These are phyloP conservation scores for Patella ulyssiponensis DNA, from an alignment of 2,888 invertebrate genomes.

Conservation along the genomic window DNA sequence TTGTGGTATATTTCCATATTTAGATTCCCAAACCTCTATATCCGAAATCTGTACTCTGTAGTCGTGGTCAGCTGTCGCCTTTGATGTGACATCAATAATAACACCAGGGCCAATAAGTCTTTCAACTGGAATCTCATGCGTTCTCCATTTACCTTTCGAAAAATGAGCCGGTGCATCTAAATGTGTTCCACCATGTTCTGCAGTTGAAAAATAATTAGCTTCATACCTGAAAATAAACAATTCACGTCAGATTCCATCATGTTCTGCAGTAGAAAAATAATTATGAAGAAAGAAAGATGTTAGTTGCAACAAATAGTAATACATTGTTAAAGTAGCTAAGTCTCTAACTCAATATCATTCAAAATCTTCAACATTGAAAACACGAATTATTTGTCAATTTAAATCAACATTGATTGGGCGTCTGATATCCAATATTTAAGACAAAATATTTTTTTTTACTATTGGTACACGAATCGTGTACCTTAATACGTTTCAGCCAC, in stretches of 20 bases:
- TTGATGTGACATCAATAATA: conserved; percentile 53
- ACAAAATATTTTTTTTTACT: no score
- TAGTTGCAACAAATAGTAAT: no score
- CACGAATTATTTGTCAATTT: no score
- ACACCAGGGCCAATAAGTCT: conserved; percentile 71
- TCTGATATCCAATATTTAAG: no score
- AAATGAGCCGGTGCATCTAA: conserved; percentile 79
- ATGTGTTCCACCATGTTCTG: conserved; percentile 79
- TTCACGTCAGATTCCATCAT: neutral
- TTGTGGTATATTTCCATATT: conserved; percentile 71
- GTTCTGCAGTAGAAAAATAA: neutral
- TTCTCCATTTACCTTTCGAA: conserved; percentile 72
- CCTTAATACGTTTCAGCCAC: no score
- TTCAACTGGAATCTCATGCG: conserved; percentile 75
- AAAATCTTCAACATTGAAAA: no score
- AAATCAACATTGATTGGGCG: no score
- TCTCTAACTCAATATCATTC: no score
- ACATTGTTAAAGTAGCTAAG: no score
- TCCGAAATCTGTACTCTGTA: conserved; percentile 56
- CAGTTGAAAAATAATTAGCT: conserved; percentile 31
- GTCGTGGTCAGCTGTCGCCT: conserved; percentile 44
- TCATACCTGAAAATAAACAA: conserved; percentile 30
- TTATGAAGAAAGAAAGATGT: no score
- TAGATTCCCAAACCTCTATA: conserved; percentile 69
- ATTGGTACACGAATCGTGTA: no score